Evolutionary conservation across 2,797 vertebrate species (phyloP), one percentile per base, ranked within the genome.

Genomic region (Catostomus latipinnis): DNA sequence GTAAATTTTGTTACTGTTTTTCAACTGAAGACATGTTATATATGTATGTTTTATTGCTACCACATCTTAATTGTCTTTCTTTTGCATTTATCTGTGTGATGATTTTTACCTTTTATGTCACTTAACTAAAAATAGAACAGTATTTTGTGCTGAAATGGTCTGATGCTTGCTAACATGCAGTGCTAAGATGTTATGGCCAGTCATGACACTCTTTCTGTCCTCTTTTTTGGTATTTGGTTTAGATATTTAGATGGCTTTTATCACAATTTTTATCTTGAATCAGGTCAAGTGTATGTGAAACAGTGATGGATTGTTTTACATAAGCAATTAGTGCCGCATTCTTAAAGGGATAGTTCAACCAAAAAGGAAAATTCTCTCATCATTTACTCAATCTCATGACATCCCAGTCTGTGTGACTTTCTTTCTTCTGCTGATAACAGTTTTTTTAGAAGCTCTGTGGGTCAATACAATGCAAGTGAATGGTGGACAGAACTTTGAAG

Each of bases 1-100:
- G 34, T 22, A 13, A 13, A 16, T 75, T 66, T 76, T 46, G n/a
- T 58, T 77, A 76, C 10, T 11, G 9, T 69, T 69, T 60, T 34
- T 57, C 8, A 34, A 48, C 43, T 10, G 74, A 76, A 49, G 48
- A 48, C n/a, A 65, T 73, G 16, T 1, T 34, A 34, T 50, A 34
- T 60, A n/a, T 75, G 50, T 57, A 3, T 60, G 53, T 45, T 60
- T 45, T 22, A 34, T 18, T 34, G 18, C 18, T 61, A 43, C 22
- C 60, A 43, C 58, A 12, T 57, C 34, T 76, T 22, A 50, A 66
- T 67, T 58, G 49, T 49, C 0, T 7, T 58, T 68, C 18, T 8
- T 76, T 14, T 14, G 14, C 50, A 48, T 57, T 61, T 9, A 9
- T 54, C 11, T 71, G 49, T 78, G 22, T 43, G 65, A 76, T 12